Percentiles rank a stretch among this genome's conserved stretches.
Evolutionary conservation across 1,140 invertebrate species (phyloP).

Genomic region (Cydia amplana): DNA sequence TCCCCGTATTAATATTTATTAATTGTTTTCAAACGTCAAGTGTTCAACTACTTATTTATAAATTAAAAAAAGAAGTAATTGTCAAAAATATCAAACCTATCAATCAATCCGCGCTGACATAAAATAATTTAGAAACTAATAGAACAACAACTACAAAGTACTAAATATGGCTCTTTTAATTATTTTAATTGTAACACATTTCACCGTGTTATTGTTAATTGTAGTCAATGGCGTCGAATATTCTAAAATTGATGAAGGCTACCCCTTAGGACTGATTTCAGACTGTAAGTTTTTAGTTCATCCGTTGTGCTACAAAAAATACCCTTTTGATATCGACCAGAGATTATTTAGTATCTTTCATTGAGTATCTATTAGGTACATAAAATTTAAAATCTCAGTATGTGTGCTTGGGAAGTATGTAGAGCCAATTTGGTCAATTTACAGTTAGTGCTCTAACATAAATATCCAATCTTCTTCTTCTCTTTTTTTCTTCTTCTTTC

Average conservation of each 20-base stretch:
- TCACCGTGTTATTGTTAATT: background rate
- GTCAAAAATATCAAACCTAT: background rate
- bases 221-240: background rate
- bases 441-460: too few relatives aligned
- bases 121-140: background rate
- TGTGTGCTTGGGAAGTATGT: too few relatives aligned
- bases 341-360: background rate
- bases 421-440: too few relatives aligned
- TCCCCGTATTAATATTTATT: background rate
- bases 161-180: background rate
- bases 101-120: background rate
- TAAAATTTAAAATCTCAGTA: too few relatives aligned
- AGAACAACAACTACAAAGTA: background rate
- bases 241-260: background rate
- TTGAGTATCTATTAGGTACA: too few relatives aligned
- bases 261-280: background rate
- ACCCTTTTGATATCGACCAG: background rate
- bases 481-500: too few relatives aligned
- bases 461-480: too few relatives aligned
- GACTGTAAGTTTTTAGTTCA: background rate
- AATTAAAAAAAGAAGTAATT: background rate
- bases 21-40: background rate
- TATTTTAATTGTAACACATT: background rate
- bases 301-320: background rate
- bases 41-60: background rate